Evolutionary conservation across 2,797 vertebrate genomes (phyloP), one percentile per base, ranked within the genome.

Genomic region (Gambusia yucatana): DNA sequence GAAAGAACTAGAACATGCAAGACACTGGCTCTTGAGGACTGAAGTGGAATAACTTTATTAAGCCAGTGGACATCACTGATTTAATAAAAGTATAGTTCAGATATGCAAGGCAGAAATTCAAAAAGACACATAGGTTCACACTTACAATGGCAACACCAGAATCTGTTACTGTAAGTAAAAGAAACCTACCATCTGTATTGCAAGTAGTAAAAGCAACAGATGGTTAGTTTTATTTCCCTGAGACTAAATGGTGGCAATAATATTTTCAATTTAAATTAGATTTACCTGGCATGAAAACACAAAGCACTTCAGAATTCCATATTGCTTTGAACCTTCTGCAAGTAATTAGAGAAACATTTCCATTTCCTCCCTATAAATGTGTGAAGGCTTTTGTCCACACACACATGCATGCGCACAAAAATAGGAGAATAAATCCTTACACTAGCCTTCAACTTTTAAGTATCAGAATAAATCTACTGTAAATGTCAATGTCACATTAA

Each of bases 331-430:
- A 75, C 52, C 72, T 69, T 77, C 73, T 83, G 76, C 59, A 82
- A 88, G 83, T 80, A 78, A 76, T 89, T 83, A 82, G 14, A 77
- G 28, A 52, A 75, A 75, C 6, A 10, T 73, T 84, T 74, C 69
- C 47, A 79, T 70, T 82, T 80, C 36, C 61, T 75, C n/a, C 69
- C 44, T 25, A 76, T 78, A 69, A 85, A 70, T 76, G 57, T 73
- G 6, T 70, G 78, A 81, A 65, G 46, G 39, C 71, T 36, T 69
- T 70, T 44, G 39, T n/a, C 30, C 69, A 50, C 39, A 50, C 4
- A 73, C 39, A 84, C 52, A 70, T 16, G 74, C 36, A 79, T 48
- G 63, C 69, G 11, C 48, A 3, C 7, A 25, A 61, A 11, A 69
- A 22, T 33, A n/a, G 72, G 69, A 73, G 50, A 81, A 86, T 39